phyloP scores from a whole-genome alignment of 2,888 invertebrate species.

The Punctoribates punctum region DNA sequence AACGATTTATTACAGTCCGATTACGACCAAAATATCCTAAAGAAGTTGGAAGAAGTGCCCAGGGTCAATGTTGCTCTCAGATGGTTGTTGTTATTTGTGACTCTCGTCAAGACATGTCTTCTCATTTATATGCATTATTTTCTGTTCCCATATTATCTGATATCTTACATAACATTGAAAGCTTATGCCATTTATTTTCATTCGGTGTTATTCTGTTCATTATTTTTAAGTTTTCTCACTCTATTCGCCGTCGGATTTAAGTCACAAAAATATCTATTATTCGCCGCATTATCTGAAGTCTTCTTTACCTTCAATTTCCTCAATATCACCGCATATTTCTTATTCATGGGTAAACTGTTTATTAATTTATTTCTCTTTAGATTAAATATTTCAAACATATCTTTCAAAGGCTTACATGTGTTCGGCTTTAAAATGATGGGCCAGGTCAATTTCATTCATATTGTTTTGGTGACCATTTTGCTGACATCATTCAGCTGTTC shows the following conservation, averaged over 20 bases:
- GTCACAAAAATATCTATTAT: background rate
- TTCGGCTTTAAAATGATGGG: background rate
- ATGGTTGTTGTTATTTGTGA: too few species aligned
- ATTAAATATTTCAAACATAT: too few species aligned
- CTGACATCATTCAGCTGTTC: background rate
- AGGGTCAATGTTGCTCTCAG: too few species aligned
- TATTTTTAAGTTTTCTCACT: background rate
- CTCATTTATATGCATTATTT: too few species aligned
- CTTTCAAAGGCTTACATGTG: background rate
- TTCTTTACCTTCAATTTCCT: background rate
- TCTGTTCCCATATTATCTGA: background rate
- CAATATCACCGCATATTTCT: background rate
- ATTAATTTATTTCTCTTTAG: background rate
- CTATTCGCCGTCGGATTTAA: background rate
- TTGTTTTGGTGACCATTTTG: background rate
- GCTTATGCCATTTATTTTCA: background rate
- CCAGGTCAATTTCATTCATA: background rate
- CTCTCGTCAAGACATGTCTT: too few species aligned
- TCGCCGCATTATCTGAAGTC: background rate
- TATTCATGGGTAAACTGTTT: background rate
- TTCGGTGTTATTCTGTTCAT: background rate
- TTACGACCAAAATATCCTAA: too few species aligned
- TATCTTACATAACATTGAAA: background rate
- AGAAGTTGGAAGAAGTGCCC: too few species aligned
- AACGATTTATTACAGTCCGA: too few species aligned